phyloP scores from a whole-genome alignment of 1,140 invertebrate genomes.

The Drosophila novamexicana region DNA sequence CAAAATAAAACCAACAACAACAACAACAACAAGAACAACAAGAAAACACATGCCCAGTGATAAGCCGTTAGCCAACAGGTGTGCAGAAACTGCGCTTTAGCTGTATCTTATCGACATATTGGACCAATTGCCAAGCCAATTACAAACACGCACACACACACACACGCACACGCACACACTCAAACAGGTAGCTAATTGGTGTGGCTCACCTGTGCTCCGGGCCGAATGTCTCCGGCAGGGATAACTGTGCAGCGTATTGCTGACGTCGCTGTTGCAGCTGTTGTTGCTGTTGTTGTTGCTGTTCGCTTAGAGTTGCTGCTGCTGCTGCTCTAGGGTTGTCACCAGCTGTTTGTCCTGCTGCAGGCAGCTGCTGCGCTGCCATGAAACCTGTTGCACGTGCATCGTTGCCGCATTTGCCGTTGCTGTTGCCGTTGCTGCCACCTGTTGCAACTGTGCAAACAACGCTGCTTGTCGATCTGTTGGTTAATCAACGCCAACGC shows the following conservation, averaged over 20 bases:
- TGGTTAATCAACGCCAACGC: slow-evolving; percentile 26
- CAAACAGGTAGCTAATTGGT: slow-evolving; percentile 9
- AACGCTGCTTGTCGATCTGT: slow-evolving; percentile 53
- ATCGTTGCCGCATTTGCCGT: slow-evolving; percentile 26
- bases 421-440: slow-evolving; percentile 17
- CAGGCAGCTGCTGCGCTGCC: slow-evolving; percentile 40
- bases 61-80: slow-evolving; percentile 18
- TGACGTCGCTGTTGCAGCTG: slow-evolving; percentile 22
- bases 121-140: slow-evolving; percentile 14
- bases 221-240: slow-evolving; percentile 34
- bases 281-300: slow-evolving; percentile 13
- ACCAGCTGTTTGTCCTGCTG: slow-evolving; percentile 22
- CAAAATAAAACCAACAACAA: neutral
- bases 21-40: neutral
- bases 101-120: slow-evolving; percentile 16
- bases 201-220: slow-evolving; percentile 28
- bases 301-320: slow-evolving; percentile 12
- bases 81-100: slow-evolving; percentile 3
- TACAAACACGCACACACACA: slow-evolving; percentile 4
- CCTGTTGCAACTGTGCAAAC: slow-evolving; percentile 28
- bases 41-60: slow-evolving; percentile 12
- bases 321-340: slow-evolving; percentile 10
- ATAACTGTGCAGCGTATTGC: slow-evolving; percentile 32
- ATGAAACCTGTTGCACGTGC: slow-evolving; percentile 45
- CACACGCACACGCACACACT: neutral